Evolutionary conservation across 2,113 vertebrate species (phyloP).

Genomic region (pig (Sus scrofa)): T2T-Sscrofa CM000818.6:124563001-124563500

Average conservation of each 20-base stretch:
- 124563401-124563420: slow-evolving; percentile 86
- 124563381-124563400: no score
- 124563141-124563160: neutral
- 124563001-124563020: no score
- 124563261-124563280: neutral
- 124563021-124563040: no score
- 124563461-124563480: slow-evolving; percentile 85
- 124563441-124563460: slow-evolving; percentile 81
- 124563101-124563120: no score
- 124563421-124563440: slow-evolving; percentile 79
- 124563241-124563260: neutral
- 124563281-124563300: neutral
- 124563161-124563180: neutral
- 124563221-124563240: no score
- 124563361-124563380: neutral
- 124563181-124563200: neutral
- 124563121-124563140: neutral
- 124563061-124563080: neutral
- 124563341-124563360: neutral
- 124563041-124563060: neutral
- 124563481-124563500: slow-evolving; percentile 90
- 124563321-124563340: neutral
- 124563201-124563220: neutral
- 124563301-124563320: no score
- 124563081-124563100: no score